A percentile compares a stretch with the other conserved stretches of the same genome.
Evolutionary conservation across 1,140 invertebrate species (phyloP).

Genomic region (Telenomus remus): DNA sequence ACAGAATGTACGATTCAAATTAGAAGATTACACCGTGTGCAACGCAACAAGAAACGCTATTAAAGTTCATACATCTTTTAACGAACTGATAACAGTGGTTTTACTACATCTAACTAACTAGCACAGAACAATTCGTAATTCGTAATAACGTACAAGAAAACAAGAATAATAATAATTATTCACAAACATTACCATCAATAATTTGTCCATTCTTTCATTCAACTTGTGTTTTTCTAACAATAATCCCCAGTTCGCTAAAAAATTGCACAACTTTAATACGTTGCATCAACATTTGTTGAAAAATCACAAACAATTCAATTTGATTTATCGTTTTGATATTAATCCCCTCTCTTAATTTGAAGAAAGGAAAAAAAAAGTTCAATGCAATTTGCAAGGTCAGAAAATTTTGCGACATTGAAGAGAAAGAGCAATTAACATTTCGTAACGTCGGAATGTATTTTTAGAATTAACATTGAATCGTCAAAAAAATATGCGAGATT

Average conservation of each 20-base stretch:
- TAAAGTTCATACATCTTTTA: slow-evolving; percentile 33
- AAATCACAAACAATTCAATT: slow-evolving; percentile 7
- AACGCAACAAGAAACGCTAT: background rate
- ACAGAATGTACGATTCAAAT: too few relatives aligned
- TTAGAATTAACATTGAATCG: too few relatives aligned
- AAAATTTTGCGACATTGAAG: too few relatives aligned
- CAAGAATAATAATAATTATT: slow-evolving; percentile 21
- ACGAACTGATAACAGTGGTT: slow-evolving; percentile 37
- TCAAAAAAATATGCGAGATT: background rate
- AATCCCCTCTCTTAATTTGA: background rate
- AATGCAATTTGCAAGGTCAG: too few relatives aligned
- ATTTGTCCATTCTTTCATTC: slow-evolving; percentile 50
- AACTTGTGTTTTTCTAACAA: slow-evolving; percentile 44
- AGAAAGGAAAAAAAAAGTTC: too few relatives aligned
- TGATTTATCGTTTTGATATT: background rate
- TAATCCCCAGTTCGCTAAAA: slow-evolving; percentile 46
- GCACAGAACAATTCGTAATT: background rate
- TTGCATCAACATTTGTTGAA: background rate
- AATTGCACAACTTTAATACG: slow-evolving; percentile 35
- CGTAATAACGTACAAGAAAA: slow-evolving; percentile 20
- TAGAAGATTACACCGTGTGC: too few relatives aligned
- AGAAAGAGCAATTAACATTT: too few relatives aligned
- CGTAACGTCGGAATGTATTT: too few relatives aligned
- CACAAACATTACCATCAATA: slow-evolving; percentile 41
- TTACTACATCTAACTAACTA: slow-evolving; percentile 8